These are phyloP conservation scores for Cantharis nigra DNA, from an alignment of 2,888 invertebrate genomes.

Conservation along the genomic window DNA sequence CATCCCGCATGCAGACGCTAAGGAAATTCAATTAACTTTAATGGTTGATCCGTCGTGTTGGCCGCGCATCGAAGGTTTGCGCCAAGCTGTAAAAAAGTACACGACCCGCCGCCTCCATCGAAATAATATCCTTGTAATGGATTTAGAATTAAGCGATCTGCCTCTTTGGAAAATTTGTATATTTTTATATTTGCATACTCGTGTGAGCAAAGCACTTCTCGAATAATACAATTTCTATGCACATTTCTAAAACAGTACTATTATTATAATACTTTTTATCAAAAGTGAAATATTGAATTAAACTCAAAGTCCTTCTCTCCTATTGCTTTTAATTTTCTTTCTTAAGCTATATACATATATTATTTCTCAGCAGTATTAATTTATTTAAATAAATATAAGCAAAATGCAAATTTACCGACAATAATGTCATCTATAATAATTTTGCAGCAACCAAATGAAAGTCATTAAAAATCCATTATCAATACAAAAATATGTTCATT, in stretches of 20 bases:
- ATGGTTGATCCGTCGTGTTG: constrained; percentile 56
- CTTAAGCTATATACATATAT: not conserved
- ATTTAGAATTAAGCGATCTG: constrained; percentile 51
- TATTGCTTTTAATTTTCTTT: not conserved
- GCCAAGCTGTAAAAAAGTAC: constrained; percentile 37
- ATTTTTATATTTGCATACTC: constrained; percentile 43
- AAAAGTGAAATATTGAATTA: not conserved
- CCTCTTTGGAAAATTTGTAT: constrained; percentile 42
- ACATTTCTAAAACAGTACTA: not conserved
- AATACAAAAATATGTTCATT: not conserved
- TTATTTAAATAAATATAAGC: not conserved
- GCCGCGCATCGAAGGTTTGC: constrained; percentile 45
- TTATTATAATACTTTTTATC: not conserved
- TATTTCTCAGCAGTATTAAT: not conserved
- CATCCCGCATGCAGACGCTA: constrained; percentile 55
- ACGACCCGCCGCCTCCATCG: constrained; percentile 37
- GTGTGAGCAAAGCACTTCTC: constrained; percentile 17
- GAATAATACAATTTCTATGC: not conserved
- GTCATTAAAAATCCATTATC: not conserved
- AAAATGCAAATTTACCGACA: not conserved
- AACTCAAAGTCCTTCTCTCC: not conserved
- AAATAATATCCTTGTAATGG: constrained; percentile 51
- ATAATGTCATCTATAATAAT: not conserved
- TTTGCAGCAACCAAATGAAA: not conserved
- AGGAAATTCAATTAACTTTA: constrained; percentile 63